Conservation (phyloP, 2,888 invertebrate genomes). For the Drosophila nigritarsus region DNA sequence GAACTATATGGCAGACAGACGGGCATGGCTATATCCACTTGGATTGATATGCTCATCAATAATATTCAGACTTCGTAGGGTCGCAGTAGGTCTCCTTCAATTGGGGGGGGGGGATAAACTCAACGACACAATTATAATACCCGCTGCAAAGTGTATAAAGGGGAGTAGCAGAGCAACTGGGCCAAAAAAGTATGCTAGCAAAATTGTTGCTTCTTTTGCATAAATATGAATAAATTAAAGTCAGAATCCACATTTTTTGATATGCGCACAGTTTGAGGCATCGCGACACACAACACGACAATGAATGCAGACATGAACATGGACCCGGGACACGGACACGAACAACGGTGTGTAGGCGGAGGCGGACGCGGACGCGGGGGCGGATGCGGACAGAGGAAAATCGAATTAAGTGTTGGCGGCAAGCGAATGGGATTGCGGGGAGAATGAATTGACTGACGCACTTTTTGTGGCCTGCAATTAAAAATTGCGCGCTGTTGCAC, state of each 20-base stretch:
- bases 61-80: no score
- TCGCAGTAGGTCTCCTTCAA: neutral
- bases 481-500: conserved; percentile 81
- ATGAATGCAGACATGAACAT: conserved; percentile 43
- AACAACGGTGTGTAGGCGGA: neutral
- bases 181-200: conserved; percentile 65
- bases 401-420: conserved; percentile 21
- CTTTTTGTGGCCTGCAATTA: conserved; percentile 76
- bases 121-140: neutral
- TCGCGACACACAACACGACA: conserved; percentile 1
- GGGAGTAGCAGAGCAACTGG: conserved; percentile 32
- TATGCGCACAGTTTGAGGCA: conserved; percentile 52
- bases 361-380: neutral
- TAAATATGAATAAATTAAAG: conserved; percentile 81
- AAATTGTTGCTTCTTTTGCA: conserved; percentile 76
- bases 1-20: neutral
- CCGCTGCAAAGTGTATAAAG: neutral
- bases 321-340: conserved; percentile 24
- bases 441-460: conserved; percentile 33
- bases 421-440: conserved; percentile 1
- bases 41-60: no score
- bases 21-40: no score
- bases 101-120: neutral
- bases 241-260: conserved; percentile 76
- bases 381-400: conserved; percentile 8